A percentile compares a stretch with the other conserved stretches of the same genome.
Conservation (phyloP, 23 tunicate genomes). For the Halocynthia aurantium region DNA sequence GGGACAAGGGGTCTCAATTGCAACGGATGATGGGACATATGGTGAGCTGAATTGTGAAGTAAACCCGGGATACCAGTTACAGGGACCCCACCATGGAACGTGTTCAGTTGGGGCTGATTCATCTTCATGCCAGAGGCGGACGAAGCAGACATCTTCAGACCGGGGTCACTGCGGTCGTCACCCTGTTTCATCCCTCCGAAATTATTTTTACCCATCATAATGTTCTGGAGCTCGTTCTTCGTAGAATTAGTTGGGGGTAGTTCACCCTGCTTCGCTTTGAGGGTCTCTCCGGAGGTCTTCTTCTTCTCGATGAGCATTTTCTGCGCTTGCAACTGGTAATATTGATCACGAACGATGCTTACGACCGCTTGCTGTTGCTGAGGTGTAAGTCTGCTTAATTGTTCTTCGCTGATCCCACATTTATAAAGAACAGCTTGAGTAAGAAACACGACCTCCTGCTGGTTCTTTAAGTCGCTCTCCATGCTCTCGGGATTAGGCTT, state of each 20-base stretch:
- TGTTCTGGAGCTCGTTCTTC: neutral
- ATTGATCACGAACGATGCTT: constrained; percentile 59
- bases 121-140: too few relatives aligned
- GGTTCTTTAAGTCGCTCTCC: constrained; percentile 9
- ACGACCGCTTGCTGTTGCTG: constrained; percentile 71
- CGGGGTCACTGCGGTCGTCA: too few relatives aligned
- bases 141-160: too few relatives aligned
- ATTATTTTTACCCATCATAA: too few relatives aligned
- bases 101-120: too few relatives aligned
- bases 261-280: neutral
- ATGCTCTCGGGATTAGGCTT: neutral
- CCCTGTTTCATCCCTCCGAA: too few relatives aligned
- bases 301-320: constrained; percentile 1
- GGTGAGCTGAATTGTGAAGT: too few relatives aligned
- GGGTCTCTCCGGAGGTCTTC: neutral
- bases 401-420: constrained; percentile 74
- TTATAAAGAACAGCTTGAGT: constrained; percentile 25
- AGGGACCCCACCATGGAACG: too few relatives aligned
- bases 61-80: too few relatives aligned
- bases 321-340: constrained; percentile 24
- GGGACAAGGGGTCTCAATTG: constrained; percentile 1
- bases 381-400: constrained; percentile 57
- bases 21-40: constrained; percentile 1
- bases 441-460: constrained; percentile 19
- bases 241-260: neutral